Evolutionary conservation across 2,113 vertebrate genomes (phyloP), one percentile per base, ranked within the genome.

Genomic region (Irena cyanogastra): DNA sequence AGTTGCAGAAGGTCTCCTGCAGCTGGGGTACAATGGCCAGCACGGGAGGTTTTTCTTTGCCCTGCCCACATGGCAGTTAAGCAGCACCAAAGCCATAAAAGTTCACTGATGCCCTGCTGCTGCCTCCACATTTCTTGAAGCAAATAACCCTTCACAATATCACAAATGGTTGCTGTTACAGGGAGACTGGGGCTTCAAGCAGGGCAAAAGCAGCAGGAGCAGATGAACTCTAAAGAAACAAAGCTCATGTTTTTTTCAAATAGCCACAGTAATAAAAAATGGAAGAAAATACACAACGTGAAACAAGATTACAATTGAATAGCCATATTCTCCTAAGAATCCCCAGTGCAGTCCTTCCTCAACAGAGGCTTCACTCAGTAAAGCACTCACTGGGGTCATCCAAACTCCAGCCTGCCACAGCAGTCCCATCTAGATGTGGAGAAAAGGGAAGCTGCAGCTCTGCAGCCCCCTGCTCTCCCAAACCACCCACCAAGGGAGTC

Each of bases 181-280:
- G 63, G 22, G 52, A 87, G 54, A 81, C 0, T 44, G 63, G 30
- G 53, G 71, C 60, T 86, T 96, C 96, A 93, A 87, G 56, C 88
- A 53, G 83, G 49, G 93, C 50, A 76, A 77, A 90, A 94, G 16
- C 92, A 94, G 96, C 93, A 92, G 93, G 92, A 93, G 52, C 17
- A 61, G n/a, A 79, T 22, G 84, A 92, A 87, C 68, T 80, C 64
- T 11, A 69, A 89, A 77, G 81, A 82, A 93, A 69, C 9, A 57
- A 68, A 89, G 54, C 30, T 49, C n/a, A 11, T 45, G 30, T 49
- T 85, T 91, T 78, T 94, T 93, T 89, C 56, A 85, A 94, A 95
- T 83, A 88, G 71, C 59, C 30, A 19, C 6, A 33, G 41, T n/a
- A 69, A 95, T 72, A 79, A 63, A 85, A 93, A 76, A 69, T n/a